Evolutionary conservation across 2,113 vertebrate species (phyloP), one percentile per base, ranked within the genome.

Genomic region (Acrocephalus arundinaceus): DNA sequence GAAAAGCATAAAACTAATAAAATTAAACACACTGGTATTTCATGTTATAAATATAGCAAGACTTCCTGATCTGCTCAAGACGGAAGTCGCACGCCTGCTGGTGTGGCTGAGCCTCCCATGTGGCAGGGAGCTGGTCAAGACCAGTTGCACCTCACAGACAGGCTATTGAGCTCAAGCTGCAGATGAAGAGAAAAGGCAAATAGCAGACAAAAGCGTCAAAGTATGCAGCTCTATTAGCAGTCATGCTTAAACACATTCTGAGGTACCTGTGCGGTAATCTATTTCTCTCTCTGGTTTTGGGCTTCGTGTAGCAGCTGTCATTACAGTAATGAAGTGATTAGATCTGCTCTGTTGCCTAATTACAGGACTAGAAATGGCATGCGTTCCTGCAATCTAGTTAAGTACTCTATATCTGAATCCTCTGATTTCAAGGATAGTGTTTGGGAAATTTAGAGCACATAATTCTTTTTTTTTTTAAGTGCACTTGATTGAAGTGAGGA

Each of bases 331-430:
- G 61, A 95, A 92, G 62, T 82, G 89, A 94, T 96, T 93, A 96
- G 74, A 97, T 96, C 84, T 95, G 87, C 87, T 95, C 94, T 91
- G 84, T 91, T 96, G 89, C 81, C 89, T 96, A 94, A 95, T 94
- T 94, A 87, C 74, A 76, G 77, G 89, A 70, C 94, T 89, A 95
- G 95, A 96, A 94, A 82, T 75, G 70, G 41, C 86, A 93, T 79
- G 87, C 15, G 4, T 72, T 81, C 22, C 77, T 94, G 84, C 89
- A 89, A 33, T 94, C 94, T 94, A 41, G 66, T 85, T 85, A 95
- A 96, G 87, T 82, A 68, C 52, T 81, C 39, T 54, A 7, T 89
- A 77, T 89, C 52, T 87, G 70, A 92, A 85, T 87, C 70, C 46
- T 89, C 89, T 87, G 84, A 89, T 92, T 95, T 92, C 70, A 85